These are phyloP conservation scores for Phortica magna DNA, from an alignment of 2,888 invertebrate genomes.

Conservation along the genomic window DNA sequence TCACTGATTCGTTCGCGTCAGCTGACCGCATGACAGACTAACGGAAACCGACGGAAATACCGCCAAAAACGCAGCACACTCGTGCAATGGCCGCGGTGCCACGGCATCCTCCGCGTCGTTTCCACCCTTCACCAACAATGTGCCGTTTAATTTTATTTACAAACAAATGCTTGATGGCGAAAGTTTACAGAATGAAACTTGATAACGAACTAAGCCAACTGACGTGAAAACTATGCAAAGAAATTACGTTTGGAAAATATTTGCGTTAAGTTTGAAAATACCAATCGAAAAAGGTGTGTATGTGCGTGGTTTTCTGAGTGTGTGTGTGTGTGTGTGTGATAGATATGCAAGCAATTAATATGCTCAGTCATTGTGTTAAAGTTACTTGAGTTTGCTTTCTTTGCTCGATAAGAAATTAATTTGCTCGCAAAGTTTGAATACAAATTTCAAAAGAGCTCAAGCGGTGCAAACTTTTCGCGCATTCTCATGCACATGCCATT, in stretches of 20 bases:
- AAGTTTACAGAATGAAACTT: constrained; percentile 48
- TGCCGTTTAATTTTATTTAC: constrained; percentile 63
- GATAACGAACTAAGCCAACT: too few relatives aligned
- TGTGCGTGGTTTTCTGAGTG: constrained; percentile 17
- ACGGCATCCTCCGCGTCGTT: background rate
- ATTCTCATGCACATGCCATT: constrained; percentile 23
- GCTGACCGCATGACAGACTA: constrained; percentile 12
- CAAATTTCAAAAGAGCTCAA: background rate
- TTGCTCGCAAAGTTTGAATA: constrained; percentile 1
- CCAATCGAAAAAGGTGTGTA: too few relatives aligned
- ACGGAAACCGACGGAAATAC: background rate
- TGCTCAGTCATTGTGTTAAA: background rate
- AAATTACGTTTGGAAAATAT: too few relatives aligned
- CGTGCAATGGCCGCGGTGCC: background rate
- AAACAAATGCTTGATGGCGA: constrained; percentile 67
- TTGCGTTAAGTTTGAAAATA: too few relatives aligned
- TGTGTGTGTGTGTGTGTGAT: constrained; percentile 7
- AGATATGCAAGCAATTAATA: constrained; percentile 1
- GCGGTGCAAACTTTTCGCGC: background rate
- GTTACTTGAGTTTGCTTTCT: background rate
- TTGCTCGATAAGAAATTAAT: constrained; percentile 17
- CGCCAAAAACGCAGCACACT: background rate
- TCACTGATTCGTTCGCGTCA: background rate
- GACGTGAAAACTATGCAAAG: too few relatives aligned
- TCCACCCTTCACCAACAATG: background rate